A percentile compares a stretch with the other conserved stretches of the same genome.
Conservation (phyloP, 2,888 invertebrate species). For the Idaea straminata region DNA sequence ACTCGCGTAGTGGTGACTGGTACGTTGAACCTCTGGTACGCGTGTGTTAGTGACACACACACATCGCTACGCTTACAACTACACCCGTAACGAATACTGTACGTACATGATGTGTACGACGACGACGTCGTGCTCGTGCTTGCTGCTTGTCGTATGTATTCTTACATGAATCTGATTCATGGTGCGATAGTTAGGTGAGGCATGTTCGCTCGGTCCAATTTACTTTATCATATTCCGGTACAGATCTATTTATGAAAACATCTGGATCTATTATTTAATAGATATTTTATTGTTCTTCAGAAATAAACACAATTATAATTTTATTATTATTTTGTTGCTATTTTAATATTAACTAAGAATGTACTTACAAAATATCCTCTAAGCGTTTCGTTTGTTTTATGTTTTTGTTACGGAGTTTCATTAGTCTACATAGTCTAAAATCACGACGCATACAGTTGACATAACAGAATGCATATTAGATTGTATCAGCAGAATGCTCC, state of each 20-base stretch:
- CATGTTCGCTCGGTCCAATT: slow-evolving; percentile 39
- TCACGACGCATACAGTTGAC: slow-evolving; percentile 9
- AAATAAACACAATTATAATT: no score
- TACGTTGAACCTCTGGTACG: slow-evolving; percentile 71
- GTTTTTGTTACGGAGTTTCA: no score
- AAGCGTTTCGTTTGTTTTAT: no score
- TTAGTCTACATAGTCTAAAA: slow-evolving; percentile 7
- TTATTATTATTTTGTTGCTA: no score
- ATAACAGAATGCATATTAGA: slow-evolving; percentile 10
- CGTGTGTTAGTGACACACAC: slow-evolving; percentile 46
- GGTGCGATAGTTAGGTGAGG: slow-evolving; percentile 48
- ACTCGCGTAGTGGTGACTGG: slow-evolving; percentile 76
- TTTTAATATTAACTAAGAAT: no score
- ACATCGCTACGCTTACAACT: slow-evolving; percentile 34
- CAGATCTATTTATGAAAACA: slow-evolving; percentile 15
- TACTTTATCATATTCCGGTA: slow-evolving; percentile 26
- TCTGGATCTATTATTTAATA: slow-evolving; percentile 4
- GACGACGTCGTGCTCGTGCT: no score
- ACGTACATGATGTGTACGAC: slow-evolving; percentile 16
- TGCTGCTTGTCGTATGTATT: slow-evolving; percentile 38
- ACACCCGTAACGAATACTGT: slow-evolving; percentile 19
- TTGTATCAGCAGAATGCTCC: slow-evolving; percentile 3
- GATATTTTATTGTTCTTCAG: slow-evolving; percentile 12
- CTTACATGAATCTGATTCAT: slow-evolving; percentile 67
- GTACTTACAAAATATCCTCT: no score